Evolutionary conservation across 1,140 invertebrate genomes (phyloP).

Genomic region (Lethocerus indicus): DNA sequence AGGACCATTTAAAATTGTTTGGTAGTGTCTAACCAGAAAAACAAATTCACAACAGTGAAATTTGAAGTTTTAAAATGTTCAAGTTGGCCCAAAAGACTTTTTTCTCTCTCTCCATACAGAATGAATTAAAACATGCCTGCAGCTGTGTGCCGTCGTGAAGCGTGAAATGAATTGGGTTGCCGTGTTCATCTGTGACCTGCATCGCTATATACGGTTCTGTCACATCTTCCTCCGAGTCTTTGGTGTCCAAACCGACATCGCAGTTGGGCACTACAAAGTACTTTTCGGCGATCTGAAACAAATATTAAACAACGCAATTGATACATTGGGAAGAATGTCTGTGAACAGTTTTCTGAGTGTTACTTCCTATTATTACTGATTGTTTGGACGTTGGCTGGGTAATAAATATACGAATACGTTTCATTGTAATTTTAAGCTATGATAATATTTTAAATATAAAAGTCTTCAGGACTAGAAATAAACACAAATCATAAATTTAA

Average conservation of each 20-base stretch:
- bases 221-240: not conserved
- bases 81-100: not conserved
- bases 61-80: not conserved
- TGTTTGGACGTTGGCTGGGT: not conserved
- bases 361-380: too few relatives aligned
- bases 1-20: not conserved
- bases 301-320: not conserved
- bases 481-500: too few relatives aligned
- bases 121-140: conserved; percentile 23
- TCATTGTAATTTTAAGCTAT: not conserved
- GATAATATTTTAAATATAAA: too few relatives aligned
- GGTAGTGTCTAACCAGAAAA: not conserved
- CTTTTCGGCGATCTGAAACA: not conserved
- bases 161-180: conserved; percentile 46
- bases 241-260: too few relatives aligned
- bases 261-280: not conserved
- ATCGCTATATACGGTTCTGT: not conserved
- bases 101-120: not conserved
- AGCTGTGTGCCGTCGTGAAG: conserved; percentile 41
- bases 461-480: too few relatives aligned
- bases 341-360: too few relatives aligned
- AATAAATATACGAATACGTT: not conserved
- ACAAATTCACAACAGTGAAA: not conserved
- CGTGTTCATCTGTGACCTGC: conserved; percentile 40
- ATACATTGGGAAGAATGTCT: too few relatives aligned